Conservation (phyloP, 2,888 invertebrate species). For the Lacanobia oleracea region DNA sequence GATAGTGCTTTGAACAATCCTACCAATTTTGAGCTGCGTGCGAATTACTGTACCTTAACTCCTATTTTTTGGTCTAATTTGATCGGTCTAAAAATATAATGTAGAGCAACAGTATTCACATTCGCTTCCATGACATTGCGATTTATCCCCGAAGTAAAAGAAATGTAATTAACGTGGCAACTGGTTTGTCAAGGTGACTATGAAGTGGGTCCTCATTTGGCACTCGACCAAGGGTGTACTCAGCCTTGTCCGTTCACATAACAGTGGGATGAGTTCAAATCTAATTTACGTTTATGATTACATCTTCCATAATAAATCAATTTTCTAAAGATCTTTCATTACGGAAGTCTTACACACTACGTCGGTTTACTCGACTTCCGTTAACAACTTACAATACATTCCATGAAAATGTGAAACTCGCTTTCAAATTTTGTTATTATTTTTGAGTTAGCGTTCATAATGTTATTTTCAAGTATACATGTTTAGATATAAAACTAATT, state of each 20-base stretch:
- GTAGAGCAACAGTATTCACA: slow-evolving; percentile 2
- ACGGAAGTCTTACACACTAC: slow-evolving; percentile 4
- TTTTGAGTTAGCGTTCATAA: too few species aligned
- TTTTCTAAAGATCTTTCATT: slow-evolving; percentile 15
- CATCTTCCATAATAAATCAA: not conserved
- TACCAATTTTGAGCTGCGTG: too few species aligned
- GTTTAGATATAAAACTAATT: too few species aligned
- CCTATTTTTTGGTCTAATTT: too few species aligned
- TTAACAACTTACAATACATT: not conserved
- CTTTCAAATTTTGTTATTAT: too few species aligned
- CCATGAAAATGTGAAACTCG: not conserved
- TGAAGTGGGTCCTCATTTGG: slow-evolving; percentile 39
- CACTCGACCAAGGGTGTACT: slow-evolving; percentile 48
- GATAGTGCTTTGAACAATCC: too few species aligned
- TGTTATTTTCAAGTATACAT: too few species aligned
- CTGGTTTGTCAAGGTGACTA: slow-evolving; percentile 41
- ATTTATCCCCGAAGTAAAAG: slow-evolving; percentile 23
- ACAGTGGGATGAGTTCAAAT: slow-evolving; percentile 25
- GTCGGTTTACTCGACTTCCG: not conserved
- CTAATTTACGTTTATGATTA: slow-evolving; percentile 17
- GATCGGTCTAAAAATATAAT: too few species aligned
- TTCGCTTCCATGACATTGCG: slow-evolving; percentile 19
- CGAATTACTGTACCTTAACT: too few species aligned
- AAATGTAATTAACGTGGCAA: slow-evolving; percentile 28
- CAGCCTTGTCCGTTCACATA: slow-evolving; percentile 31